A percentile compares a stretch with the other conserved stretches of the same genome.
Conservation (phyloP, 2,113 vertebrate species). For the Festucalex cinctus region DNA sequence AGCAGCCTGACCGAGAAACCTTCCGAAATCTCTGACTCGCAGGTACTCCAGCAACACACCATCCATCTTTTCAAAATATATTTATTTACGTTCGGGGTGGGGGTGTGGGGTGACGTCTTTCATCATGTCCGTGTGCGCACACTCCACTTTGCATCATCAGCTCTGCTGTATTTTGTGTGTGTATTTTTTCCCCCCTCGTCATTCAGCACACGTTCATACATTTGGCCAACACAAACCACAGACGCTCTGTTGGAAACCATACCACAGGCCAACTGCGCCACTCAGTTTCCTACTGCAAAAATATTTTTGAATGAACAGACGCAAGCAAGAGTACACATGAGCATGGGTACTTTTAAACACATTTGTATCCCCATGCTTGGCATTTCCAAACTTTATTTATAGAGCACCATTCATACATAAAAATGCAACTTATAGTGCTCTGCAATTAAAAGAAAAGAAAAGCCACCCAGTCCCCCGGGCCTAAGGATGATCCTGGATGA, state of each 20-base stretch:
- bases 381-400: too few relatives aligned
- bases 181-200: neutral
- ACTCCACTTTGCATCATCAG: neutral
- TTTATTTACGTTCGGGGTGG: neutral
- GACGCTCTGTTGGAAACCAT: neutral
- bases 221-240: neutral
- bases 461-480: too few relatives aligned
- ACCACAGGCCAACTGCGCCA: neutral
- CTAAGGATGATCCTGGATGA: too few relatives aligned
- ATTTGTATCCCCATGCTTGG: too few relatives aligned
- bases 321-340: too few relatives aligned
- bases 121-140: neutral
- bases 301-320: too few relatives aligned
- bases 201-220: neutral
- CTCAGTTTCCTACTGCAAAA: too few relatives aligned
- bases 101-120: neutral
- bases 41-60: conserved; percentile 73
- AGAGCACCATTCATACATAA: too few relatives aligned
- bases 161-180: neutral
- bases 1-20: conserved; percentile 96
- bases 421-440: too few relatives aligned
- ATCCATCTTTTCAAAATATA: neutral
- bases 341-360: too few relatives aligned
- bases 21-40: conserved; percentile 92
- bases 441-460: too few relatives aligned